These are phyloP conservation scores for Drosophila hydei DNA, from an alignment of 1,140 invertebrate genomes.

Conservation along the genomic window DNA sequence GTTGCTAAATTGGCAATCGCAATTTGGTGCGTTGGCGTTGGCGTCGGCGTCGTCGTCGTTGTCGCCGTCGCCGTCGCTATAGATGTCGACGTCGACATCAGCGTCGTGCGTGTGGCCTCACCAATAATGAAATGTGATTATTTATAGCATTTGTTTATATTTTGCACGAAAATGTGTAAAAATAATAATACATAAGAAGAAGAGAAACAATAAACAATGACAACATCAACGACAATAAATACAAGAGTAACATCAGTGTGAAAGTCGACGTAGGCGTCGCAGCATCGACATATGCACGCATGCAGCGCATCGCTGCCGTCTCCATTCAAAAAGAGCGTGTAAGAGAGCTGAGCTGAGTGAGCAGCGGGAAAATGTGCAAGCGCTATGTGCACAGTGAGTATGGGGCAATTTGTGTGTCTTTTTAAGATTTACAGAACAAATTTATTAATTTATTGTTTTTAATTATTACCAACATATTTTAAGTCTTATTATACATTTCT, in stretches of 20 bases:
- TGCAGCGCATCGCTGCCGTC: neutral
- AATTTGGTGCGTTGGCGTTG: constrained; percentile 33
- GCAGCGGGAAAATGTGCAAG: constrained; percentile 13
- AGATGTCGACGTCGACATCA: neutral
- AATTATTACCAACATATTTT: no score
- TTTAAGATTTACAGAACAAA: neutral
- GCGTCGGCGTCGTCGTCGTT: constrained; percentile 5
- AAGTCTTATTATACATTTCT: no score
- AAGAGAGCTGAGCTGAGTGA: constrained; percentile 1
- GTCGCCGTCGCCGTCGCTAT: neutral
- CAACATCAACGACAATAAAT: constrained; percentile 12
- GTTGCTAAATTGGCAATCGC: constrained; percentile 63
- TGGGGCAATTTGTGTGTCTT: constrained; percentile 8
- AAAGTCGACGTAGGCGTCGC: neutral
- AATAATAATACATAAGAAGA: constrained; percentile 34
- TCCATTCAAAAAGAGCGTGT: neutral
- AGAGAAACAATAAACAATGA: constrained; percentile 22
- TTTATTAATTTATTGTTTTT: neutral
- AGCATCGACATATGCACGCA: constrained; percentile 11
- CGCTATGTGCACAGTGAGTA: constrained; percentile 28
- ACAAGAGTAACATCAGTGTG: constrained; percentile 2
- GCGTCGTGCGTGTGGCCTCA: constrained; percentile 53
- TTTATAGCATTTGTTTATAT: constrained; percentile 82
- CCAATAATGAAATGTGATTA: constrained; percentile 49
- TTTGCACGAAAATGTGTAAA: constrained; percentile 61